These are phyloP conservation scores for Butastur rufipennis DNA, from an alignment of 2,113 vertebrate species.

Conservation along the genomic window DNA sequence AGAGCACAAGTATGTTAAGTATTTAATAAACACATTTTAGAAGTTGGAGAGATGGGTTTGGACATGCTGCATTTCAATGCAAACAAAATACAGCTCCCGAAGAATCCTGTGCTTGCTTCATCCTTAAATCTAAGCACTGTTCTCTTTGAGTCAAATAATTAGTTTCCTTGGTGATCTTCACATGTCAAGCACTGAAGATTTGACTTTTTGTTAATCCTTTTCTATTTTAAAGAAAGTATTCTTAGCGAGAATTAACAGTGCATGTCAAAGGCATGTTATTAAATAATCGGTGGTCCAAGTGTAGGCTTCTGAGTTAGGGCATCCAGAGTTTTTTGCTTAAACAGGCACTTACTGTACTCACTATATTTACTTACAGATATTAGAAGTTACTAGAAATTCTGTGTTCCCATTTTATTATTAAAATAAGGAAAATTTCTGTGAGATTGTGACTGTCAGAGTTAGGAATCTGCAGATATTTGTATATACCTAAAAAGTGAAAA, in stretches of 20 bases:
- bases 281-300: background rate
- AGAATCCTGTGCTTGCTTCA: background rate
- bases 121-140: background rate
- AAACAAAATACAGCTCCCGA: background rate
- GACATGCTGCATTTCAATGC: background rate
- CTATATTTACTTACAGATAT: background rate
- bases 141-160: background rate
- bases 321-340: background rate
- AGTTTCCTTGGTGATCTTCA: slow-evolving; percentile 62
- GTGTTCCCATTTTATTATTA: background rate
- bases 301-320: background rate
- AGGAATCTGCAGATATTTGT: background rate
- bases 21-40: background rate
- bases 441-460: background rate
- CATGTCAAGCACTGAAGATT: background rate
- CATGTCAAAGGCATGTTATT: background rate
- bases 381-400: background rate
- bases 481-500: background rate
- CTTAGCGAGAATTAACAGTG: background rate
- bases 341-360: background rate
- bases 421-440: background rate
- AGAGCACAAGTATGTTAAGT: background rate
- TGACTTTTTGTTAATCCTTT: slow-evolving; percentile 29
- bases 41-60: background rate
- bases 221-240: slow-evolving; percentile 15